phyloP scores from a whole-genome alignment of 92 coral and sea anemone genomes.

The Zoanthus sociatus region DNA sequence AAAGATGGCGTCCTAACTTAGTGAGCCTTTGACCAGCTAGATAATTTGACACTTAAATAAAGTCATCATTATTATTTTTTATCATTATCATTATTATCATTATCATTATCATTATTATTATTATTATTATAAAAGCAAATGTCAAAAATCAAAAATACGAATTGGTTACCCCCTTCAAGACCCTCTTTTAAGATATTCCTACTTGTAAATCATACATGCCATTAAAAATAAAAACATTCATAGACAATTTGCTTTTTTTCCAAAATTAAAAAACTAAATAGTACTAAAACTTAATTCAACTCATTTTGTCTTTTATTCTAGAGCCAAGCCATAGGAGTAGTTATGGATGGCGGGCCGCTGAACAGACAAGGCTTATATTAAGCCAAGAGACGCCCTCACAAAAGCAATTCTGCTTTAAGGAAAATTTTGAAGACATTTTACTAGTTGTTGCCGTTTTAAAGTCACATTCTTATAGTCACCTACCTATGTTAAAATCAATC shows the following conservation, averaged over 20 bases:
- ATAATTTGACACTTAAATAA: too few species aligned
- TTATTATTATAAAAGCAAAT: too few species aligned
- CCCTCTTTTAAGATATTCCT: too few species aligned
- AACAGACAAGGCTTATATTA: background rate
- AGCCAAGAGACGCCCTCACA: background rate
- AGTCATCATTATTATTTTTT: too few species aligned
- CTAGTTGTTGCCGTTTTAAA: conserved; percentile 70
- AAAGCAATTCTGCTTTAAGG: conserved; percentile 38
- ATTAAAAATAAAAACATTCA: too few species aligned
- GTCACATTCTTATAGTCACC: conserved; percentile 60
- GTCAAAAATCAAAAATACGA: too few species aligned
- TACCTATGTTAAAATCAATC: conserved; percentile 66
- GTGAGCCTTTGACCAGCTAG: too few species aligned
- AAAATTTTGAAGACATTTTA: conserved; percentile 55
- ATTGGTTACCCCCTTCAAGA: too few species aligned
- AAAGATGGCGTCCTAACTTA: too few species aligned
- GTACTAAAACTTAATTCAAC: background rate
- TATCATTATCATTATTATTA: too few species aligned
- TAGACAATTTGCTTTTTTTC: background rate
- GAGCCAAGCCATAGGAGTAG: background rate
- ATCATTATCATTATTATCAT: too few species aligned
- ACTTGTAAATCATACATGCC: too few species aligned
- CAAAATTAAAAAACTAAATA: background rate
- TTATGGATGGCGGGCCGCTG: background rate
- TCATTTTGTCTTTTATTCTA: background rate